Evolutionary conservation across 2,797 vertebrate species (phyloP).

Genomic region (Sebastes wilsoni): DNA sequence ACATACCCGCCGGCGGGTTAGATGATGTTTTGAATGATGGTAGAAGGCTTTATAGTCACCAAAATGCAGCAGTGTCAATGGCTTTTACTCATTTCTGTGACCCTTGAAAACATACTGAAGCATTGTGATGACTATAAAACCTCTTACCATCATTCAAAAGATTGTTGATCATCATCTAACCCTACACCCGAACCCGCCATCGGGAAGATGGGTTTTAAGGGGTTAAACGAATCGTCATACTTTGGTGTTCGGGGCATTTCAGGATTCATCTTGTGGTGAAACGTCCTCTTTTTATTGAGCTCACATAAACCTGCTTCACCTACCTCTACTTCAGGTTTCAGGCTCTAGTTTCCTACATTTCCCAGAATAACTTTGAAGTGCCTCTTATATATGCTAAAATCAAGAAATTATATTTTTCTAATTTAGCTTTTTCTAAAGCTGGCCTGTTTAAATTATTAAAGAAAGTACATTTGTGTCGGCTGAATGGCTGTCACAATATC

Average conservation of each 20-base stretch:
- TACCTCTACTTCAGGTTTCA: not conserved
- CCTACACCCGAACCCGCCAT: rapidly evolving
- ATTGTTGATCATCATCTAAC: no score
- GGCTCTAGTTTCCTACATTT: not conserved
- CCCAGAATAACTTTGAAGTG: not conserved
- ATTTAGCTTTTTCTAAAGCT: not conserved
- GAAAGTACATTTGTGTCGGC: not conserved
- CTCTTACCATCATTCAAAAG: rapidly evolving
- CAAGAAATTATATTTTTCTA: not conserved
- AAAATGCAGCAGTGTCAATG: no score
- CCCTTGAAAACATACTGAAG: rapidly evolving
- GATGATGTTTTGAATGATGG: no score
- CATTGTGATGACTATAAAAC: no score
- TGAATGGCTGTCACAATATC: no score
- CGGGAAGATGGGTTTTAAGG: no score
- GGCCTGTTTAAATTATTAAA: not conserved
- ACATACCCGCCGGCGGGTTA: rapidly evolving
- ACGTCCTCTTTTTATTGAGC: not conserved
- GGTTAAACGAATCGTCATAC: not conserved
- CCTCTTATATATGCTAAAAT: rapidly evolving
- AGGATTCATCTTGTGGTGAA: not conserved
- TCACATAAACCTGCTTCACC: not conserved
- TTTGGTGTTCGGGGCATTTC: not conserved
- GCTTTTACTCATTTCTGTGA: no score
- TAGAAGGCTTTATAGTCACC: no score